These are phyloP conservation scores for Oscheius sp. DNA, from an alignment of 2,888 invertebrate species.

Conservation along the genomic window DNA sequence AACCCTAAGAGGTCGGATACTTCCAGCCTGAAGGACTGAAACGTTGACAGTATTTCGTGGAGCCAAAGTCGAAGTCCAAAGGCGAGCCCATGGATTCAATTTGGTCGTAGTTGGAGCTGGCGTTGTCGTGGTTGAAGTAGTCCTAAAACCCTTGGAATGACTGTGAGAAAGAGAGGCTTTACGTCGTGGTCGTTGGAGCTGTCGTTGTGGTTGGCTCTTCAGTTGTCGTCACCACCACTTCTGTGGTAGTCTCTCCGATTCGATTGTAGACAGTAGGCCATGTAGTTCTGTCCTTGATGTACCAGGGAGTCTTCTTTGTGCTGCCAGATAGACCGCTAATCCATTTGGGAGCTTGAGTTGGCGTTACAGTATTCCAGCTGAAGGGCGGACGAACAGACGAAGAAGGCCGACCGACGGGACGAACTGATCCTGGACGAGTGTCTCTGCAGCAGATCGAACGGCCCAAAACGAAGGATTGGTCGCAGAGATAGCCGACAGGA, in stretches of 20 bases:
- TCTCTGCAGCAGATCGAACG: conserved; percentile 66
- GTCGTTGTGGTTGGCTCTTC: conserved; percentile 34
- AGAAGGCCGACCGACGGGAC: conserved; percentile 28
- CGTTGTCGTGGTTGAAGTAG: conserved; percentile 35
- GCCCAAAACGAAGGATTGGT: conserved; percentile 63
- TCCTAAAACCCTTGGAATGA: conserved; percentile 22
- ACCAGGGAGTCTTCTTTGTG: conserved; percentile 63
- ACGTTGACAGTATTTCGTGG: conserved; percentile 60
- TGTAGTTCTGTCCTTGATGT: conserved; percentile 60
- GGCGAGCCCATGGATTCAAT: conserved; percentile 56
- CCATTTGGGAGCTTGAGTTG: conserved; percentile 49
- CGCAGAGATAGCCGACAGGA: conserved; percentile 65
- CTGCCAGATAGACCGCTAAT: conserved; percentile 37
- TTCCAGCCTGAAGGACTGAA: conserved; percentile 64
- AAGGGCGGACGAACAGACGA: conserved; percentile 51
- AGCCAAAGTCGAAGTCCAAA: conserved; percentile 63
- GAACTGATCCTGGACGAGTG: conserved; percentile 9
- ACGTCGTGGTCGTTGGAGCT: conserved; percentile 39
- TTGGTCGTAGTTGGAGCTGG: conserved; percentile 36
- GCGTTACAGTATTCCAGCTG: conserved; percentile 64
- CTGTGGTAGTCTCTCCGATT: conserved; percentile 40
- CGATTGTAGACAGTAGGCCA: conserved; percentile 58
- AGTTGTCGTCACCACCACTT: conserved; percentile 31
- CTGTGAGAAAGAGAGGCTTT: conserved; percentile 16
- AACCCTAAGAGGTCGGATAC: conserved; percentile 57